These are phyloP conservation scores for Tetrao urogallus DNA, from an alignment of 2,113 vertebrate genomes.

Conservation along the genomic window DNA sequence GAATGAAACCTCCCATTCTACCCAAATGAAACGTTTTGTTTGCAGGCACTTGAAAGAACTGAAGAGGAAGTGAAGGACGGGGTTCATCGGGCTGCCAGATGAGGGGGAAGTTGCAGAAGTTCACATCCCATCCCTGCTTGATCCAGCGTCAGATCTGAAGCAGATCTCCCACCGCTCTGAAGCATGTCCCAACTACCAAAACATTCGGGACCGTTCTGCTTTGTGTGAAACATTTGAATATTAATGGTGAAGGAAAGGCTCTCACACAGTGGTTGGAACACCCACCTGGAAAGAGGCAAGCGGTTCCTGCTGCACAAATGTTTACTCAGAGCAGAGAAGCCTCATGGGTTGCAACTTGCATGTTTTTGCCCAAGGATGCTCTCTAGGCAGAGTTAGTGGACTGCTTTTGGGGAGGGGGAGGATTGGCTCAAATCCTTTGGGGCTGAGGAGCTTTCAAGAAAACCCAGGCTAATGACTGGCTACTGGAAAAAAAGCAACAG, in stretches of 20 bases:
- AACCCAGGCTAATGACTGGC: background rate
- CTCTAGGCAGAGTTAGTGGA: background rate
- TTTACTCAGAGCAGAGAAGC: conserved; percentile 32
- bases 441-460: background rate
- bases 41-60: conserved; percentile 55
- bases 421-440: background rate
- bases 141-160: conserved; percentile 14
- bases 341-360: conserved; percentile 25
- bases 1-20: conserved; percentile 8
- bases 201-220: conserved; percentile 23
- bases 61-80: conserved; percentile 32
- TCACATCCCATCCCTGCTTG: conserved; percentile 20
- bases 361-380: background rate
- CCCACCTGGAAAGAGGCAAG: conserved; percentile 50
- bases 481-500: background rate
- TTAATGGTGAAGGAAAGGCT: background rate
- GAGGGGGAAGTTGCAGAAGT: conserved; percentile 62
- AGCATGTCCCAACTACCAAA: conserved; percentile 25
- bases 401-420: background rate
- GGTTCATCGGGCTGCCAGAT: conserved; percentile 63
- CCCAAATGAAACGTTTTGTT: conserved; percentile 35
- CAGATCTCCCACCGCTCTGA: conserved; percentile 28
- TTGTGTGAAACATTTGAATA: conserved; percentile 31
- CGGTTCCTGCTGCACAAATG: conserved; percentile 28
- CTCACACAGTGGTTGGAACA: conserved; percentile 35